Evolutionary conservation across 2,797 vertebrate genomes (phyloP).

Genomic region (Aselliscus stoliczkanus): DNA sequence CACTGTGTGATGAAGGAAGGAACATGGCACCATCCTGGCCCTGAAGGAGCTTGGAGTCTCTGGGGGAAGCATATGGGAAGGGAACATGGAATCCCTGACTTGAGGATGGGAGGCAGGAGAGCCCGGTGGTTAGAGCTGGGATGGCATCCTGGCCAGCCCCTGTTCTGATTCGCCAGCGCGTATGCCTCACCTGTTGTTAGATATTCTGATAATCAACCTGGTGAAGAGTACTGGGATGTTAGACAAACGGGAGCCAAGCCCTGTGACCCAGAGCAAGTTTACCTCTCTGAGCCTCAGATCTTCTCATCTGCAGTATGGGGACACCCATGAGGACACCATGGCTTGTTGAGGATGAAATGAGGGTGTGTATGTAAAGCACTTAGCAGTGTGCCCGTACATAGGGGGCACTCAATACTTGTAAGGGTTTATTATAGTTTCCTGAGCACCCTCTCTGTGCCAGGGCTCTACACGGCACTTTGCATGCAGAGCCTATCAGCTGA

Average conservation of each 20-base stretch:
- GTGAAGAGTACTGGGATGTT: neutral
- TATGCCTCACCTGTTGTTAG: neutral
- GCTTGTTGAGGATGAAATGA: neutral
- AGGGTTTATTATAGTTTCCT: neutral
- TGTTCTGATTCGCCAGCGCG: accelerated
- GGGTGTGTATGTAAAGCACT: accelerated
- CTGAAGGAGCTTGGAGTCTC: neutral
- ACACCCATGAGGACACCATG: neutral
- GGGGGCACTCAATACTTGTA: neutral
- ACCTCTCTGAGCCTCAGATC: neutral
- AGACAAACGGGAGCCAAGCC: neutral
- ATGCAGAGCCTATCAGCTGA: neutral
- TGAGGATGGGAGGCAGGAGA: neutral
- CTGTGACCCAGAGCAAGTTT: neutral
- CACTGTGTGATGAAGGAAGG: neutral
- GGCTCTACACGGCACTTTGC: neutral
- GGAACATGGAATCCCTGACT: neutral
- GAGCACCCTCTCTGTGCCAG: neutral
- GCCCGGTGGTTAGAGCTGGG: neutral
- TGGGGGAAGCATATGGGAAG: neutral
- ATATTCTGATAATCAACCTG: neutral
- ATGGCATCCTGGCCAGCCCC: accelerated
- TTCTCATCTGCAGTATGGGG: neutral
- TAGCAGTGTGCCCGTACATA: neutral
- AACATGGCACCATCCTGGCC: neutral